phyloP scores from a whole-genome alignment of 2,797 vertebrate genomes.

The Glyptemys insculpta region DNA sequence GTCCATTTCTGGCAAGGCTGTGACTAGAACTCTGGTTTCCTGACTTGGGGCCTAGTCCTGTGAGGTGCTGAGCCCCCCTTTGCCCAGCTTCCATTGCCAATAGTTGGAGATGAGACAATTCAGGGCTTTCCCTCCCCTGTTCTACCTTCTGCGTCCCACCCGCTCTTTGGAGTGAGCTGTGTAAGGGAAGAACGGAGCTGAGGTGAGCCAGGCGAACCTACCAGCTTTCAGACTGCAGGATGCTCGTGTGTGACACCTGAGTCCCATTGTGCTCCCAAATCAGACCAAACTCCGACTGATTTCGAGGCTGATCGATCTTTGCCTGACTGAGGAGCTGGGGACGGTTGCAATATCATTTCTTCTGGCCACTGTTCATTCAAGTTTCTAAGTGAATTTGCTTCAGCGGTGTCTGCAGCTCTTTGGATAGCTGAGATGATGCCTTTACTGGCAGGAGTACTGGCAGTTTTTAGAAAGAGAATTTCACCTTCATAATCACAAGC shows the following conservation, averaged over 20 bases:
- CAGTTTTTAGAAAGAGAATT: not conserved
- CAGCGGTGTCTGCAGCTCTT: not conserved
- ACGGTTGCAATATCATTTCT: not conserved
- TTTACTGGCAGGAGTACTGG: not conserved
- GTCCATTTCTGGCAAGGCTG: not conserved
- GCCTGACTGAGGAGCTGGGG: not conserved
- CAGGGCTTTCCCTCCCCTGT: not conserved
- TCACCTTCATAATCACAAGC: not conserved
- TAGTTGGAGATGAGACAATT: not conserved
- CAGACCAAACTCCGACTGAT: not conserved
- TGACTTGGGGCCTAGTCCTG: not conserved
- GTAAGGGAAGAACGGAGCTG: not conserved
- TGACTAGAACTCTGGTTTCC: not conserved
- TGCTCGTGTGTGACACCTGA: not conserved
- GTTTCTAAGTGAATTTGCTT: not conserved
- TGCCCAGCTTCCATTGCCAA: not conserved
- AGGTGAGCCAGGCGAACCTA: not conserved
- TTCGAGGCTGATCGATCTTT: not conserved
- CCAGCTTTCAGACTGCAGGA: not conserved
- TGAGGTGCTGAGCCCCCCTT: not conserved
- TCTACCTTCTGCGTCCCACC: not conserved
- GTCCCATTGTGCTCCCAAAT: not conserved
- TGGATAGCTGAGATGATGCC: not conserved
- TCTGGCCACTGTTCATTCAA: not conserved
- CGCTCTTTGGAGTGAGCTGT: not conserved